Conservation (phyloP, 2,797 vertebrate species). For the Chiloscyllium punctatum region DNA sequence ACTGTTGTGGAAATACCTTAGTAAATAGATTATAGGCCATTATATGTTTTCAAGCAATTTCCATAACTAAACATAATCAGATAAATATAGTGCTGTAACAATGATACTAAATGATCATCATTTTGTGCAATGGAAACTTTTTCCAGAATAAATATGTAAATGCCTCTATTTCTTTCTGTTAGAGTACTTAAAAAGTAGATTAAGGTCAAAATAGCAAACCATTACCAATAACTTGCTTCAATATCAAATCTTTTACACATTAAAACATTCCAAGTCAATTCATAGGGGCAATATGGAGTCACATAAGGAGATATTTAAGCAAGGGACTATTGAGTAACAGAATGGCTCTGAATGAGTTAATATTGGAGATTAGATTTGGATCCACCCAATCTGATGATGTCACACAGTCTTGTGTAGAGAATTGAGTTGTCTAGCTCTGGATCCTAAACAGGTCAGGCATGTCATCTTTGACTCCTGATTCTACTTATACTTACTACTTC, state of each 20-base stretch:
- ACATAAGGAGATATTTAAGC: not conserved
- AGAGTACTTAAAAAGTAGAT: too few species aligned
- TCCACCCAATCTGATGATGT: too few species aligned
- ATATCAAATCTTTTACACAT: not conserved
- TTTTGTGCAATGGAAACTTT: not conserved
- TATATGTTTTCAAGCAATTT: too few species aligned
- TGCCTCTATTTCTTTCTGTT: not conserved
- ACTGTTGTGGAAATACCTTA: not conserved
- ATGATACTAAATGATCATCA: not conserved
- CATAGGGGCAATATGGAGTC: too few species aligned
- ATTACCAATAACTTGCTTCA: not conserved
- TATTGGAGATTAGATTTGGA: too few species aligned
- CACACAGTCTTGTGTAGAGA: too few species aligned
- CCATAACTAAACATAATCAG: not conserved
- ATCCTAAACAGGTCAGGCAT: too few species aligned
- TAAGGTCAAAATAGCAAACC: constrained; percentile 12
- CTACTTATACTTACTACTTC: too few species aligned
- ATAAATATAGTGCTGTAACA: not conserved
- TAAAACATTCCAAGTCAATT: not conserved
- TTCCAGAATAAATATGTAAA: not conserved
- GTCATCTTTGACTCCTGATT: too few species aligned
- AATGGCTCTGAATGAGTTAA: too few species aligned
- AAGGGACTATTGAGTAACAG: too few species aligned
- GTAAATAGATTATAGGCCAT: not conserved
- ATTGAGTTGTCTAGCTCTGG: too few species aligned